A percentile compares a stretch with the other conserved stretches of the same genome.
phyloP scores from a whole-genome alignment of 2,797 vertebrate species.

The Thunnus albacares region DNA sequence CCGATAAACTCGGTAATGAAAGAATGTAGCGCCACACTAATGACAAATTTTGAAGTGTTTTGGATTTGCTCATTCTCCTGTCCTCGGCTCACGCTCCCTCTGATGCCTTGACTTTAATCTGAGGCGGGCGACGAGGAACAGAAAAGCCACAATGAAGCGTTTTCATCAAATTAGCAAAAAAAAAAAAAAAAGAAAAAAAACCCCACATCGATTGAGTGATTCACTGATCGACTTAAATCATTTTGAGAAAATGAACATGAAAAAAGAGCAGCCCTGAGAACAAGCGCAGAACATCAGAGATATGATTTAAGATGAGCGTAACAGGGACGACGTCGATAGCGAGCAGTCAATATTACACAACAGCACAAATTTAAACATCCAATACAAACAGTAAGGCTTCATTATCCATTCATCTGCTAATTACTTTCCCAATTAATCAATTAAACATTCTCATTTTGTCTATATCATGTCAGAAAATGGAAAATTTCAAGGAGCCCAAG shows the following conservation, averaged over 20 bases:
- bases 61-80: slow-evolving; percentile 66
- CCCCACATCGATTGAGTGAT: slow-evolving; percentile 2
- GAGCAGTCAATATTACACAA: too few species aligned
- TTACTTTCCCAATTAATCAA: background rate
- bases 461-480: background rate
- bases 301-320: background rate
- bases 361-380: background rate
- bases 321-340: too few species aligned
- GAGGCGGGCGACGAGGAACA: background rate
- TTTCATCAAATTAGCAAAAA: slow-evolving; percentile 13
- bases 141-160: slow-evolving; percentile 7
- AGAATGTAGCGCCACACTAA: slow-evolving; percentile 76
- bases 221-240: background rate
- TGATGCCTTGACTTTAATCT: slow-evolving; percentile 50
- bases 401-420: background rate
- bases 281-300: background rate
- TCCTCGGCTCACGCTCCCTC: slow-evolving; percentile 39
- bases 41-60: slow-evolving; percentile 78
- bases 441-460: background rate
- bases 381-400: too few species aligned
- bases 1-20: slow-evolving; percentile 81
- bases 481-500: background rate
- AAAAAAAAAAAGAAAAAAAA: background rate
- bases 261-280: background rate
- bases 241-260: background rate